Evolutionary conservation across 1,140 invertebrate species (phyloP), one percentile per base, ranked within the genome.

Genomic region (Heliconius himera): DNA sequence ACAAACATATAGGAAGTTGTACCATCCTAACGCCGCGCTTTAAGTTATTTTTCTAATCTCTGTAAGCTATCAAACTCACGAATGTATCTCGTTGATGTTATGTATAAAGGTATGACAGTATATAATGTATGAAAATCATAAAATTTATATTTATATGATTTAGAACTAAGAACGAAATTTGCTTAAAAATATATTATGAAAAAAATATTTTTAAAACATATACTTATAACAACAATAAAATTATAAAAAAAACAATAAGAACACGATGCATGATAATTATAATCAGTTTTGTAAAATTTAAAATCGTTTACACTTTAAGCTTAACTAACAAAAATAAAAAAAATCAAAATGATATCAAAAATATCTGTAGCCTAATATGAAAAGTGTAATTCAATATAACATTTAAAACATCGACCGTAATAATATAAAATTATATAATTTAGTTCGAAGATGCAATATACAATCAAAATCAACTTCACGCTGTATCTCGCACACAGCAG

Each of bases 11-110:
- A 66, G 60, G 60, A 66, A 66, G 26, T 29, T 29, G 11, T 16
- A n/a, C 3, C 11, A 29, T 66, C 60, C 4, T 66, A 26, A 56
- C 54, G 13, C 13, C 60, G 60, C 22, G 22, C 26, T 66, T 56
- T 66, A 66, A 11, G 60, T 66, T 22, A 13, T 66, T 66, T 66
- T 66, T 26, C 60, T 66, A 66, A 66, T 66, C 60, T 66, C 60
- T 26, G 26, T 13, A 1, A 29, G 16, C 60, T 66, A 66, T 66
- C 60, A 66, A 29, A n/a, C 71, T 72, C 71, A 72, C 71, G 71
- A 33, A 36, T 56, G 54, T 16, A 29, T 66, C 11, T 66, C 60
- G 60, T 66, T 29, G 22, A 66, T 13, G 13, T 29, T 66, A 16
- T 66, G 16, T 66, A 11, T 29, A 66, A 22, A 13, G 3, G 26